Evolutionary conservation across 2,113 vertebrate genomes (phyloP).

Genomic region (Cephalopholis sonnerati): DNA sequence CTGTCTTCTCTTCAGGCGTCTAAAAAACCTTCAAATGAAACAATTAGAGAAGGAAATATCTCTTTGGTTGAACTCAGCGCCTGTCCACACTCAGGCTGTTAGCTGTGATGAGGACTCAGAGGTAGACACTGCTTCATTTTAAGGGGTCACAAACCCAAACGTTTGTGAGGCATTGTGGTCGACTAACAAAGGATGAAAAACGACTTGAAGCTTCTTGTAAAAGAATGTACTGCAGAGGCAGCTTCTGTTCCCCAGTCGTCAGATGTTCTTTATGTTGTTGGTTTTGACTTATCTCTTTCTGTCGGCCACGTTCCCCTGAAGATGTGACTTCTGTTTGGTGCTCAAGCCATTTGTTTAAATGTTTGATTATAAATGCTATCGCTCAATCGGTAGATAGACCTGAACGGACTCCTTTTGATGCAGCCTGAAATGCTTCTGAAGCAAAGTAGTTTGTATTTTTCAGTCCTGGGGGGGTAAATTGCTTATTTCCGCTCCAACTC

Average conservation of each 20-base stretch:
- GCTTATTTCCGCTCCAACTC: constrained; percentile 57
- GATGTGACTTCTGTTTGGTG: background rate
- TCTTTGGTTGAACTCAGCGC: background rate
- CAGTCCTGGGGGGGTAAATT: constrained; percentile 16
- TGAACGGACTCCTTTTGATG: constrained; percentile 12
- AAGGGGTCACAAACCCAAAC: background rate
- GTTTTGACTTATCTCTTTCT: background rate
- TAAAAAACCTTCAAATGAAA: constrained; percentile 2
- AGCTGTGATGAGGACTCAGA: background rate
- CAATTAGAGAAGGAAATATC: background rate
- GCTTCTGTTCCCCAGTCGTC: background rate
- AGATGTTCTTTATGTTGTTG: background rate
- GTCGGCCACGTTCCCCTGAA: constrained; percentile 11
- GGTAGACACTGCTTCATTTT: background rate
- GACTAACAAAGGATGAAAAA: constrained; percentile 23
- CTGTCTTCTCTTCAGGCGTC: too few species aligned
- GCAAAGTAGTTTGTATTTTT: constrained; percentile 49
- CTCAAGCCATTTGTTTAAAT: constrained; percentile 4
- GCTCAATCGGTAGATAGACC: background rate
- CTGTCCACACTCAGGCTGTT: background rate
- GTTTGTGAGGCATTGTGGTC: background rate
- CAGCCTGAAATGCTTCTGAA: constrained; percentile 36
- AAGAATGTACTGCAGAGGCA: constrained; percentile 1
- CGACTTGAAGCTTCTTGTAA: background rate
- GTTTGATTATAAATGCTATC: constrained; percentile 31